Conservation (phyloP, 2,113 vertebrate species). For the Herpetotheres cachinnans region DNA sequence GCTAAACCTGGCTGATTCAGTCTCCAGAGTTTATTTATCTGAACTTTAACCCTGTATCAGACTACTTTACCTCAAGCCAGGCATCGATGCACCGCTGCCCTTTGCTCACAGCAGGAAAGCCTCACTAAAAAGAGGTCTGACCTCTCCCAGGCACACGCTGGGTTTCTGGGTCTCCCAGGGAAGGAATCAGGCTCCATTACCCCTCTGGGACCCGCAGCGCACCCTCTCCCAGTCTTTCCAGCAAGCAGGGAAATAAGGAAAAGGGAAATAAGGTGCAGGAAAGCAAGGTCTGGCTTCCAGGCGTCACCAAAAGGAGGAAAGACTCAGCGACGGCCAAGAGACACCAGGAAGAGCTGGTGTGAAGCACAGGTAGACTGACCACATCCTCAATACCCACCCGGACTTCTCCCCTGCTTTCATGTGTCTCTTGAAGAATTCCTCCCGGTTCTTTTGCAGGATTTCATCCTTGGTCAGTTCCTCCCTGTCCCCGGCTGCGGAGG, state of each 20-base stretch:
- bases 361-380: accelerated
- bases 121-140: background rate
- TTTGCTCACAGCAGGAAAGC: background rate
- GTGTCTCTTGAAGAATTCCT: slow-evolving; percentile 88
- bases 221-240: background rate
- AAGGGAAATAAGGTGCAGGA: background rate
- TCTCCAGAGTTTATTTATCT: background rate
- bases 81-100: accelerated
- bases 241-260: background rate
- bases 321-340: accelerated
- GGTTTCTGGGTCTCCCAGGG: background rate
- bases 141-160: background rate
- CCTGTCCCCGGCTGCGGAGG: slow-evolving; percentile 60
- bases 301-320: background rate
- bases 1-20: background rate
- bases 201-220: accelerated
- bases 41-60: background rate
- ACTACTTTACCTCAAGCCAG: background rate
- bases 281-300: background rate
- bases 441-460: slow-evolving; percentile 84
- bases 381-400: slow-evolving; percentile 57
- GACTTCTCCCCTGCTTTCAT: slow-evolving; percentile 77
- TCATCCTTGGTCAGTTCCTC: slow-evolving; percentile 86
- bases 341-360: background rate
- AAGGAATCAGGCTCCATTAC: background rate